Base-by-base conservation (phyloP, 2,797 vertebrate genomes). In the Menidia menidia region DNA sequence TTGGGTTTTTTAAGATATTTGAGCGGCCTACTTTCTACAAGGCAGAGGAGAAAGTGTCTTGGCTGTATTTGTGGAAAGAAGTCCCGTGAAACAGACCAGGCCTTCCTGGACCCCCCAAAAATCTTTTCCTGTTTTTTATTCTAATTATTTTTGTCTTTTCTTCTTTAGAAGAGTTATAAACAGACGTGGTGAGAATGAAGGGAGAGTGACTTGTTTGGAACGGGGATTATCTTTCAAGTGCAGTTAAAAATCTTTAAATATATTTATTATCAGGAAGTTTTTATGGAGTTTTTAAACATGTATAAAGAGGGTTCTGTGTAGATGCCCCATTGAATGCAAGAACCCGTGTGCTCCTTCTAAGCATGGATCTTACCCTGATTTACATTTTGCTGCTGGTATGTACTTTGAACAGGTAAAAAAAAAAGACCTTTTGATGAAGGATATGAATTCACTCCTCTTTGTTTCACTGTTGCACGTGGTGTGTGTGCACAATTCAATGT, bases 201-300 rank as follows among this genome's bases (percentile, higher is more conserved):
- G 88, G 68, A 87, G 71, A 68, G 59, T 78, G 86, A 73, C 9
- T 56, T 75, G 77, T 75, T 83, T 61, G 81, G 70, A 14, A 33
- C 64, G 58, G 57, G 64, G 71, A 64, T 78, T 80, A 60, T 84
- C 39, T 35, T 75, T 77, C 44, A 74, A 75, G 59, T 77, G 31
- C 56, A 52, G 68, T 87, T 84, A 48, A 30, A 75, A 73, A 32
- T 15, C 83, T 25, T 1, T 18, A 77, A 73, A 47, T 68, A 39
- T 91, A 90, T 92, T 91, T 92, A 90, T 91, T 83, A 58, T 71
- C 39, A 72, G 15, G 68, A 45, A 57, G 65, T 83, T 82, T 86
- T 32, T 87, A 81, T 79, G 44, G 73, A 71, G 75, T 89, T 89
- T 92, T 90, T 91, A 87, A 90, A 81, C 68, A 54, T 70, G 69